These are phyloP conservation scores for Lepus oiostolus DNA, from an alignment of 2,797 vertebrate species.

Conservation along the genomic window DNA sequence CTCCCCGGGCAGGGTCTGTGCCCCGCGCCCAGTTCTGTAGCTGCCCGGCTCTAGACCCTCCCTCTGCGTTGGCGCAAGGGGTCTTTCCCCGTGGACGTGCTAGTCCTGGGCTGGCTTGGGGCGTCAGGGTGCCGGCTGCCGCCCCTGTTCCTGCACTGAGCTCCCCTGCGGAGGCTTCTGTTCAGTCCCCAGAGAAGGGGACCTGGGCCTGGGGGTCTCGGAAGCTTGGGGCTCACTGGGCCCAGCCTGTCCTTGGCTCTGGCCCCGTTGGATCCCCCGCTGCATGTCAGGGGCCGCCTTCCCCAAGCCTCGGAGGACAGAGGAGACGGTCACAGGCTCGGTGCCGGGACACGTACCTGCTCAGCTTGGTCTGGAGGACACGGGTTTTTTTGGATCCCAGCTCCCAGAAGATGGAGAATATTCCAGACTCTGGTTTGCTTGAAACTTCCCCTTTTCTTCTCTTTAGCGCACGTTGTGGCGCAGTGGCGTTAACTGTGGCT, in stretches of 20 bases:
- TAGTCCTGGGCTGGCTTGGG: not conserved
- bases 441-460: not conserved
- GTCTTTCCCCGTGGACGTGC: accelerated
- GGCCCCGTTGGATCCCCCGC: not conserved
- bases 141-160: not conserved
- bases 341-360: not conserved
- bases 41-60: not conserved
- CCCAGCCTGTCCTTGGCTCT: not conserved
- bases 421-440: not conserved
- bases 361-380: not conserved
- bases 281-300: not conserved
- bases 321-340: no score
- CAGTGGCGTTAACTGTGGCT: no score
- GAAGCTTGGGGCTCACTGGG: not conserved
- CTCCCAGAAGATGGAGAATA: not conserved
- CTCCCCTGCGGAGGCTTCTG: not conserved
- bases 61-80: not conserved
- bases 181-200: not conserved
- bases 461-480: not conserved
- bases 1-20: not conserved
- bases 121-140: accelerated
- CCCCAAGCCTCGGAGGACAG: no score
- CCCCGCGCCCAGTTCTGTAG: not conserved
- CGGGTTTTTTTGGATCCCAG: not conserved
- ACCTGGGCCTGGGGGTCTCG: not conserved